These are phyloP conservation scores for Podarcis cretensis DNA, from an alignment of 2,113 vertebrate species.

Conservation along the genomic window DNA sequence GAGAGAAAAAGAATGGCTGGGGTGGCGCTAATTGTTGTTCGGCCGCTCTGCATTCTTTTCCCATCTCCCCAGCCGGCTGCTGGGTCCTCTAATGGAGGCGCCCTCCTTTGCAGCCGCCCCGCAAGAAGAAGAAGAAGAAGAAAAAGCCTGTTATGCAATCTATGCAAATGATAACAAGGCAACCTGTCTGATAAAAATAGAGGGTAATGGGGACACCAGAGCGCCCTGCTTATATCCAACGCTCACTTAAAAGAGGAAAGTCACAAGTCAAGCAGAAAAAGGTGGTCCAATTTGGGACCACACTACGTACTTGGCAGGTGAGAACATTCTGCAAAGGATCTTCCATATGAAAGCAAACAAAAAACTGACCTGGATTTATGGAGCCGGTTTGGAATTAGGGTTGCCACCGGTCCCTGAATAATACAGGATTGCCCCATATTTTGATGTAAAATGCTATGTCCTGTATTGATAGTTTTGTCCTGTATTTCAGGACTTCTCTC, in stretches of 20 bases:
- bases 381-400: too few species aligned
- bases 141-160: conserved; percentile 43
- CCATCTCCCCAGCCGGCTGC: conserved; percentile 15
- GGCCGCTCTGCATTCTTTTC: conserved; percentile 49
- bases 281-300: not conserved
- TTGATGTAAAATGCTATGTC: too few species aligned
- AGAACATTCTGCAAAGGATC: not conserved
- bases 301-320: too few species aligned
- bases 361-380: too few species aligned
- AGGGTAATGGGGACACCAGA: conserved; percentile 47
- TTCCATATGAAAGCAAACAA: not conserved
- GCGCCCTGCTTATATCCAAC: conserved; percentile 62
- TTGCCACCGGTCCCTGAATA: too few species aligned
- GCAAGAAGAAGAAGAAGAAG: not conserved
- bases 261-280: not conserved
- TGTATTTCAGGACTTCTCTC: too few species aligned
- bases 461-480: too few species aligned
- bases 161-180: conserved; percentile 52
- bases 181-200: conserved; percentile 65
- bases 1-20: conserved; percentile 21
- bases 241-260: conserved; percentile 26
- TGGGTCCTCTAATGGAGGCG: conserved; percentile 28
- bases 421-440: too few species aligned
- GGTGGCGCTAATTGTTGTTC: conserved; percentile 39
- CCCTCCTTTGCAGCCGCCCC: conserved; percentile 11